These are phyloP conservation scores for Alloplasta piceator DNA, from an alignment of 2,888 invertebrate species.

Conservation along the genomic window DNA sequence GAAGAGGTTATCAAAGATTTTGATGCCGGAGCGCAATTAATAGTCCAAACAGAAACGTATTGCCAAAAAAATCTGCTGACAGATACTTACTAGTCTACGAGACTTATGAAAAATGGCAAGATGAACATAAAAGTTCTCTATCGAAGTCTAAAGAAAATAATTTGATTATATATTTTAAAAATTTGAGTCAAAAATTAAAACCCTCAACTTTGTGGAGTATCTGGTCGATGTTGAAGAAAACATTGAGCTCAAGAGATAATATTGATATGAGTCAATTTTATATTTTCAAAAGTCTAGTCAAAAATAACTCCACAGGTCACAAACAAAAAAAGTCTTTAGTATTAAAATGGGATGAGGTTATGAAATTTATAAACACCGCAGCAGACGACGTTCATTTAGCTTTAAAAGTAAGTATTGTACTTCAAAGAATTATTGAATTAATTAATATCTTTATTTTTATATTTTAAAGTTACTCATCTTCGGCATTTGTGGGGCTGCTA, in stretches of 20 bases:
- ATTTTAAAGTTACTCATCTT: constrained; percentile 65
- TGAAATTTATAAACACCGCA: constrained; percentile 62
- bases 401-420: constrained; percentile 59
- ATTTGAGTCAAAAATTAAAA: constrained; percentile 16
- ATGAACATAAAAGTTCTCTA: constrained; percentile 35
- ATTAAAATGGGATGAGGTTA: constrained; percentile 62
- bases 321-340: constrained; percentile 62
- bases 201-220: constrained; percentile 50
- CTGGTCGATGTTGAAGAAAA: no score
- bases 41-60: constrained; percentile 35
- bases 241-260: constrained; percentile 55
- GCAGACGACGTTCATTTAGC: constrained; percentile 60
- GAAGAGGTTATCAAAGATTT: constrained; percentile 38
- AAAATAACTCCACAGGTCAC: constrained; percentile 60
- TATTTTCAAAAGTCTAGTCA: constrained; percentile 63
- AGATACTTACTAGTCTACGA: constrained; percentile 47
- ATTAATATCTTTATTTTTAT: constrained; percentile 42
- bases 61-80: constrained; percentile 50
- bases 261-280: constrained; percentile 62
- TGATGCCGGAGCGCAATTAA: constrained; percentile 37
- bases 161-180: constrained; percentile 18
- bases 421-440: constrained; percentile 22
- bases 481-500: constrained; percentile 62
- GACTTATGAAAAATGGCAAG: constrained; percentile 47
- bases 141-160: constrained; percentile 52